These are phyloP conservation scores for Tamias sibiricus DNA, from an alignment of 2,113 vertebrate species.

Conservation along the genomic window DNA sequence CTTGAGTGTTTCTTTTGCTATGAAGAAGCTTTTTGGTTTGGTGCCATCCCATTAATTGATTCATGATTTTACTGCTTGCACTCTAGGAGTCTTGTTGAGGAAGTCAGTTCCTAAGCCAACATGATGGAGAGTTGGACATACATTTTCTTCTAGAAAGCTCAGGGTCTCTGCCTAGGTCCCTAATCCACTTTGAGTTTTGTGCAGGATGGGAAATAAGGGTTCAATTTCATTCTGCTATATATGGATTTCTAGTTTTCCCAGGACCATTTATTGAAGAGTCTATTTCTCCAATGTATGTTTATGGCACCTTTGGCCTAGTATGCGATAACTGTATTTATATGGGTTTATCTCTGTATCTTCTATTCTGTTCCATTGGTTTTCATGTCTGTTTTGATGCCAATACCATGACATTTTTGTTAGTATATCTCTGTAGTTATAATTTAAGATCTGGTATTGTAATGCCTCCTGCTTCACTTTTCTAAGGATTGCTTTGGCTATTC, in stretches of 20 bases:
- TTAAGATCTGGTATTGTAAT: neutral
- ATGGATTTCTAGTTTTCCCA: neutral
- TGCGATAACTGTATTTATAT: too few relatives aligned
- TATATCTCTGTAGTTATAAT: too few relatives aligned
- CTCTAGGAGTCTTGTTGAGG: neutral
- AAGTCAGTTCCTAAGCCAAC: neutral
- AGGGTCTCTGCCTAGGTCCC: neutral
- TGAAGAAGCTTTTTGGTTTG: neutral
- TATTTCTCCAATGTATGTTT: too few relatives aligned
- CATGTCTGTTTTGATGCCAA: neutral
- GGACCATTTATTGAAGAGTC: neutral
- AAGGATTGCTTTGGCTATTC: neutral
- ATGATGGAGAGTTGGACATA: neutral
- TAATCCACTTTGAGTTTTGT: neutral
- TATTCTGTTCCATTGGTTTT: neutral
- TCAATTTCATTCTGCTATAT: neutral
- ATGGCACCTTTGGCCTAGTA: too few relatives aligned
- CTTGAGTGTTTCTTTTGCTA: neutral
- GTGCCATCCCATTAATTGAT: neutral
- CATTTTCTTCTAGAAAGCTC: neutral
- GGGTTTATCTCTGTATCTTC: neutral
- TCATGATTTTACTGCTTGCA: too few relatives aligned
- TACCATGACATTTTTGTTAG: neutral
- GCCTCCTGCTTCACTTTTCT: neutral
- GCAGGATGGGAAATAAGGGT: neutral